Conservation (phyloP, 2,113 vertebrate genomes). For the Aegithalos caudatus region DNA sequence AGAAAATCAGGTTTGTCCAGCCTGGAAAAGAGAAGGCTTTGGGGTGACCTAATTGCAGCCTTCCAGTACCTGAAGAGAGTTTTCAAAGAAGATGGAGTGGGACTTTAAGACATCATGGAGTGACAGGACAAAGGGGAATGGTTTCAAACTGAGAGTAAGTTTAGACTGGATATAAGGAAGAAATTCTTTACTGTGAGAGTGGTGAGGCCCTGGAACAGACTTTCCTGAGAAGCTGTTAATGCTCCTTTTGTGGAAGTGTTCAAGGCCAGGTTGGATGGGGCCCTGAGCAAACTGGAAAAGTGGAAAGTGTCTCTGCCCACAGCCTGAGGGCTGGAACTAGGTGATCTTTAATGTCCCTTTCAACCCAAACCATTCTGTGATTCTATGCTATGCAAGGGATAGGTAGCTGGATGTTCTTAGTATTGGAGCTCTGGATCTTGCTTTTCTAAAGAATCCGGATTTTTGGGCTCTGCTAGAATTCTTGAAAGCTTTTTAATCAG, state of each 20-base stretch:
- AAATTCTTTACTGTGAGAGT: not conserved
- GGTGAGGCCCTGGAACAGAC: not conserved
- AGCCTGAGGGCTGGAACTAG: fast-evolving
- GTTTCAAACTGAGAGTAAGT: not conserved
- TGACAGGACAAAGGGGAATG: not conserved
- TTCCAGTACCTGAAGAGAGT: not conserved
- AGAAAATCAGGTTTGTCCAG: not conserved
- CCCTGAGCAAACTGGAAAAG: not conserved
- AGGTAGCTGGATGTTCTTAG: not conserved
- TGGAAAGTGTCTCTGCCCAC: not conserved
- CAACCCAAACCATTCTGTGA: not conserved
- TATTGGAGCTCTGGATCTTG: not conserved
- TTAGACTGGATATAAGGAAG: not conserved
- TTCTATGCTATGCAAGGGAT: not conserved
- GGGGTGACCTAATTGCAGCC: fast-evolving
- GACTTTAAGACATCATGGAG: not conserved
- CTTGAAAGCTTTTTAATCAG: not conserved
- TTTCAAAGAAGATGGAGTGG: not conserved
- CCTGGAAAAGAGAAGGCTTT: fast-evolving
- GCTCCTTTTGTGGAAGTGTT: not conserved
- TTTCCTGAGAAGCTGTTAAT: not conserved
- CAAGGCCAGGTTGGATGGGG: not conserved
- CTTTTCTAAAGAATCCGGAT: not conserved
- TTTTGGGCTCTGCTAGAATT: not conserved
- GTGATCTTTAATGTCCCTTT: not conserved